These are phyloP conservation scores for Seriola rivoliana DNA, from an alignment of 2,113 vertebrate species.

Conservation along the genomic window DNA sequence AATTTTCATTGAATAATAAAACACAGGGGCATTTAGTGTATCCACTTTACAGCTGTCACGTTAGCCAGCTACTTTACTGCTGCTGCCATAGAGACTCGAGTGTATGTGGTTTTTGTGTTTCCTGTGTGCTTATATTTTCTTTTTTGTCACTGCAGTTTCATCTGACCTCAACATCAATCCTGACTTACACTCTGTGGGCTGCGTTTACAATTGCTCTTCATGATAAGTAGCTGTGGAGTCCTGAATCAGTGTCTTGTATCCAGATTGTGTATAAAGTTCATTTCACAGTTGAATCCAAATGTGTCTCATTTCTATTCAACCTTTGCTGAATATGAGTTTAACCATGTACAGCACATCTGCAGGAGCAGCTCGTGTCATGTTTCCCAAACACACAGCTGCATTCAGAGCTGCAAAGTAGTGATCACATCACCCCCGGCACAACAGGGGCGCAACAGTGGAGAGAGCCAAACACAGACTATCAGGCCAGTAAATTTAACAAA, in stretches of 20 bases:
- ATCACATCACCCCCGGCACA: background rate
- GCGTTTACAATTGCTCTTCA: background rate
- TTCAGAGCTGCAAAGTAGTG: constrained; percentile 17
- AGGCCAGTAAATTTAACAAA: background rate
- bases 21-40: too few species aligned
- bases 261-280: background rate
- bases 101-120: background rate
- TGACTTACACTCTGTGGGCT: background rate
- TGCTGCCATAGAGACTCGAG: background rate
- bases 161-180: background rate
- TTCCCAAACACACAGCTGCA: background rate
- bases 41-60: background rate
- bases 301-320: background rate
- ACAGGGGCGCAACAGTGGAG: background rate
- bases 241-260: background rate
- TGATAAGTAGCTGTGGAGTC: background rate
- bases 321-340: background rate
- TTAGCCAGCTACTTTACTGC: background rate
- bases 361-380: background rate
- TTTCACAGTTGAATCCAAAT: background rate
- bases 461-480: background rate
- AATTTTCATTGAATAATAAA: background rate
- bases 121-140: background rate
- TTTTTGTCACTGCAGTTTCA: background rate
- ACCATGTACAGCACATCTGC: background rate